These are phyloP conservation scores for Pelecanoides urinatrix DNA, from an alignment of 2,113 vertebrate genomes.

Conservation along the genomic window DNA sequence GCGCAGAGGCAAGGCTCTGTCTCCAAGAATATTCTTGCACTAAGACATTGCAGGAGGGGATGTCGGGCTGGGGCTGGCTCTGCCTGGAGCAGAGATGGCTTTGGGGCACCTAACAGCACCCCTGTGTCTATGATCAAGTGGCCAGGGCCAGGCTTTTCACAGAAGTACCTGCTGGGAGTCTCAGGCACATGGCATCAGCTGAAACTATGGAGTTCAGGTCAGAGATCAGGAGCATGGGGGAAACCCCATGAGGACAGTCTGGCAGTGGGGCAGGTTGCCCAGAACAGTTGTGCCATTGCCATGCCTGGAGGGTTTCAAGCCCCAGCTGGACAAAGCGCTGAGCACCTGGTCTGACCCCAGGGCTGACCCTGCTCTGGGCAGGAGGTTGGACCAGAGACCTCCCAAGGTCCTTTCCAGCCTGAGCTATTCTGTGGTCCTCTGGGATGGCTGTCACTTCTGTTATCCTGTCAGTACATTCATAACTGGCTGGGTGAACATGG, in stretches of 20 bases:
- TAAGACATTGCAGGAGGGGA: not conserved
- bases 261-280: not conserved
- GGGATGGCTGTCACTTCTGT: not conserved
- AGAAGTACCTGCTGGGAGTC: not conserved
- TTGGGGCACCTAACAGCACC: not conserved
- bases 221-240: not conserved
- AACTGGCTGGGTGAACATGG: not conserved
- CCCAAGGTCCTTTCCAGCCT: not conserved
- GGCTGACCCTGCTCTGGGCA: not conserved
- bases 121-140: accelerated
- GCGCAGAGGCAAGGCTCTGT: not conserved
- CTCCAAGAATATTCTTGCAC: not conserved
- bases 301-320: not conserved
- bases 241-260: not conserved
- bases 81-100: not conserved
- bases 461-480: not conserved
- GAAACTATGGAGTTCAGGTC: not conserved
- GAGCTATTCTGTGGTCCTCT: not conserved
- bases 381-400: not conserved
- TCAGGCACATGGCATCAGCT: not conserved
- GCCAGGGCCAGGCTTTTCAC: not conserved
- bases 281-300: not conserved
- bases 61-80: not conserved
- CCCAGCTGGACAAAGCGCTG: not conserved
- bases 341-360: not conserved